Percentiles rank a stretch among this genome's conserved stretches.
phyloP scores from a whole-genome alignment of 2,113 vertebrate species.

The Columba janthina region DNA sequence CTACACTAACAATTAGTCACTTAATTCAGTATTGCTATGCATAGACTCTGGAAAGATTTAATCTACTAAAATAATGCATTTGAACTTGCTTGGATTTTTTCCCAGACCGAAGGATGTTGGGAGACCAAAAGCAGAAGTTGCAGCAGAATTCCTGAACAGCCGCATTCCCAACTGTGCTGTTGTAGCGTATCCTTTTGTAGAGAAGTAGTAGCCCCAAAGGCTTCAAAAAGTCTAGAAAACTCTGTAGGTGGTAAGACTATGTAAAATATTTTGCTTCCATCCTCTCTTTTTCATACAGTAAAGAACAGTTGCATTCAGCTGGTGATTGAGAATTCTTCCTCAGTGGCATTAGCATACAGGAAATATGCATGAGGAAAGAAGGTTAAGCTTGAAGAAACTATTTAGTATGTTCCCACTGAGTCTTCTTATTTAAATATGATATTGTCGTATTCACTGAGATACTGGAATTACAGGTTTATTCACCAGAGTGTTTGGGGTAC shows the following conservation, averaged over 20 bases:
- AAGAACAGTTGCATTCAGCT: slow-evolving; percentile 14
- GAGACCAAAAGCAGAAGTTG: slow-evolving; percentile 93
- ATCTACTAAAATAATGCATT: neutral
- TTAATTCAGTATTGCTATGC: neutral
- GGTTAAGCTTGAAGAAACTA: neutral
- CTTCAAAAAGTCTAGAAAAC: neutral
- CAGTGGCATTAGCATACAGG: neutral
- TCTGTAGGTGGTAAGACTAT: slow-evolving; percentile 6
- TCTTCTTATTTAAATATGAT: neutral
- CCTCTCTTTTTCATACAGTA: neutral
- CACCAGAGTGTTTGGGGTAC: neutral
- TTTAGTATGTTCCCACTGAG: neutral
- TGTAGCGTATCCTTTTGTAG: slow-evolving; percentile 89
- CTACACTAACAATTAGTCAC: neutral
- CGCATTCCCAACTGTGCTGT: slow-evolving; percentile 90
- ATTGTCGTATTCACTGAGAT: neutral
- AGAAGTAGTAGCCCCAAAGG: neutral
- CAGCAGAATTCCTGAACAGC: slow-evolving; percentile 92
- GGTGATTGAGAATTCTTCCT: neutral
- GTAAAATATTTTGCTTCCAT: slow-evolving; percentile 19
- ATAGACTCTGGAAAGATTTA: neutral
- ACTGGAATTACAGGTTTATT: neutral
- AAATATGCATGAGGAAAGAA: neutral
- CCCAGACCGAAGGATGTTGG: slow-evolving; percentile 91
- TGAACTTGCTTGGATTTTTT: slow-evolving; percentile 40